Conservation (phyloP, 2,113 vertebrate species). For the Phasianus colchicus region DNA sequence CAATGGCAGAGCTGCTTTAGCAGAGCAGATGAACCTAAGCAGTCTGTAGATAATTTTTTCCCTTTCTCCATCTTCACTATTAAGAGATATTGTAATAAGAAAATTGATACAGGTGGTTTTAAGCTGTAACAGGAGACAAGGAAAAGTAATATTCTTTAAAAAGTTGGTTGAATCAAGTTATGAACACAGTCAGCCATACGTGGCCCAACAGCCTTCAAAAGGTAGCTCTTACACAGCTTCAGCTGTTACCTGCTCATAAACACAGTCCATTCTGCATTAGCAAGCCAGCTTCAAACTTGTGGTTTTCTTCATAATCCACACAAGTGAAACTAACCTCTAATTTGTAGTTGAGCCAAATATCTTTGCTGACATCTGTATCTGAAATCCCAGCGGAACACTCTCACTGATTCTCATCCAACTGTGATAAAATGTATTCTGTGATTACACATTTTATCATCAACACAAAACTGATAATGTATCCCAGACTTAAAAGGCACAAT, state of each 20-base stretch:
- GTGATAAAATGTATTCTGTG: slow-evolving; percentile 65
- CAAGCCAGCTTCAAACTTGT: slow-evolving; percentile 19
- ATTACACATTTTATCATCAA: slow-evolving; percentile 59
- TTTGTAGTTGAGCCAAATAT: slow-evolving; percentile 58
- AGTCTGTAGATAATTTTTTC: background rate
- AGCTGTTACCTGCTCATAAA: background rate
- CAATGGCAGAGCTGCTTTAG: background rate
- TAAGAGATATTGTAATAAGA: background rate
- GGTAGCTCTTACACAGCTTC: background rate
- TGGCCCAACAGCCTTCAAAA: background rate
- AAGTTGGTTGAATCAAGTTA: background rate
- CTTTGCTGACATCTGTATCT: slow-evolving; percentile 63
- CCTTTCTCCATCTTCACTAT: background rate
- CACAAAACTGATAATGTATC: slow-evolving; percentile 17
- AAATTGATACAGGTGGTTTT: background rate
- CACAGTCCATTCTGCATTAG: background rate
- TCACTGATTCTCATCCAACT: slow-evolving; percentile 61
- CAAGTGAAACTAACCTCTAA: slow-evolving; percentile 41
- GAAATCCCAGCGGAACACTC: slow-evolving; percentile 36
- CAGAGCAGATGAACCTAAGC: background rate
- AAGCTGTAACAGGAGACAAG: background rate
- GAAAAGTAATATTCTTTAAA: background rate
- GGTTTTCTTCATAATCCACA: slow-evolving; percentile 36
- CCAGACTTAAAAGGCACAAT: slow-evolving; percentile 5
- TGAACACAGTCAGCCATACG: background rate